Evolutionary conservation across 2,888 invertebrate species (phyloP), one percentile per base, ranked within the genome.

Genomic region (Hecatera dysodea): DNA sequence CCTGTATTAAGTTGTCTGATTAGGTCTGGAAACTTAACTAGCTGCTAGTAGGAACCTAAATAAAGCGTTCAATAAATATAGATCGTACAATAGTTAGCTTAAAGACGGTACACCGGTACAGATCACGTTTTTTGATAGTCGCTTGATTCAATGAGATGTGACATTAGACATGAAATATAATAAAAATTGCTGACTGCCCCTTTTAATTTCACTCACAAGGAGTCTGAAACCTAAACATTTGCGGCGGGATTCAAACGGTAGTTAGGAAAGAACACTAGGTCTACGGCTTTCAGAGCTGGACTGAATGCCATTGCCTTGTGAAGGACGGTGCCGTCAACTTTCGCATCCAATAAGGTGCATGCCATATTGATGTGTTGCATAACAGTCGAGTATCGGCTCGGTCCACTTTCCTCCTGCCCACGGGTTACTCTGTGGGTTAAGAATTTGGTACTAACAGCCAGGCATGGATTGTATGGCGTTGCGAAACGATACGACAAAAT

Each of bases 341-440:
- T 93, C 93, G 90, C 89, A 87, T 89, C 88, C 86, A 90, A 92
- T 92, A 93, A 90, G 93, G 92, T 90, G 89, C 90, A 89, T 82
- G 83, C 93, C 91, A 90, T 92, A 93, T 91, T 86, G 87, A 90
- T 87, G 72, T 73, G 86, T 95, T 94, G 92, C 95, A 92, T 93
- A 95, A 94, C 84, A 90, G 91, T 86, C 83, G 78, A 84, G 84
- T 86, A 87, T 88, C 85, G 85, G 82, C 81, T 83, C 88, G 91
- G 90, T 91, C 92, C 90, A 92, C 95, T 95, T 95, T 95, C 93
- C 94, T 94, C 92, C 94, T 91, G 92, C 95, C 95, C 95, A 94
- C 94, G 91, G 79, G 84, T 83, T 81, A 82, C 82, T 83, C 88
- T 87, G 94, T 95, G 94, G 95, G 94, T 89, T 93, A 89, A 92